Conservation (phyloP, 1,140 invertebrate genomes). For the Diachasma alloeum region DNA sequence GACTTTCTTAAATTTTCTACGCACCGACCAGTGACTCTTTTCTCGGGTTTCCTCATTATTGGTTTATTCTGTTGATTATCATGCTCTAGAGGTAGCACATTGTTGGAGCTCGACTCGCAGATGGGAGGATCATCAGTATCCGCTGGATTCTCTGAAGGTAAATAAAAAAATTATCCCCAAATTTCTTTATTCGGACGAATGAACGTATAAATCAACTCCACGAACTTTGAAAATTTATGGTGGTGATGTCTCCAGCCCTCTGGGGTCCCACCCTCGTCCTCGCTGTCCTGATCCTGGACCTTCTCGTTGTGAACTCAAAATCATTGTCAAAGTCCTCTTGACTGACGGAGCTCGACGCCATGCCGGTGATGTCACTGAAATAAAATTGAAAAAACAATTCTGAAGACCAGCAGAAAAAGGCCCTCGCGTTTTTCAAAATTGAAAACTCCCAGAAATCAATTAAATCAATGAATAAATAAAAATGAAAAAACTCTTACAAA, state of each 20-base stretch:
- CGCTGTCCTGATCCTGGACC: conserved; percentile 68
- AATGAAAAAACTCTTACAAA: conserved; percentile 45
- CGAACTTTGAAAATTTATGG: conserved; percentile 52
- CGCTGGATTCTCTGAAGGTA: conserved; percentile 41
- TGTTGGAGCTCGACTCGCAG: conserved; percentile 44
- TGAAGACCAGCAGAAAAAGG: too few relatives aligned
- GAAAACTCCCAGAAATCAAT: not conserved
- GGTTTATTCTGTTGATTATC: conserved; percentile 48
- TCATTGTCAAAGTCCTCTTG: conserved; percentile 74
- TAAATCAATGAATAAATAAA: not conserved
- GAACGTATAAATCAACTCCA: conserved; percentile 6
- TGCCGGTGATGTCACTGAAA: conserved; percentile 54
- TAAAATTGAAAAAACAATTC: not conserved
- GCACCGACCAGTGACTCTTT: conserved; percentile 49
- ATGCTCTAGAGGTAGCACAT: conserved; percentile 43
- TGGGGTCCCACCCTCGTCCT: conserved; percentile 65
- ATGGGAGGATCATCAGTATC: conserved; percentile 48
- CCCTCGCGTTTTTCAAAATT: too few relatives aligned
- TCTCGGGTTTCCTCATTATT: conserved; percentile 52
- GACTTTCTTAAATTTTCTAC: conserved; percentile 7
- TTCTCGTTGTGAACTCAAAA: conserved; percentile 66
- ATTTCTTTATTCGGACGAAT: not conserved
- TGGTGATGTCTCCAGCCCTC: conserved; percentile 47
- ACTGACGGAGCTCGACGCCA: conserved; percentile 75
- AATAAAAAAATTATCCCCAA: not conserved